phyloP scores from a whole-genome alignment of 2,113 vertebrate species.

The Tenebrosternarchus preto region DNA sequence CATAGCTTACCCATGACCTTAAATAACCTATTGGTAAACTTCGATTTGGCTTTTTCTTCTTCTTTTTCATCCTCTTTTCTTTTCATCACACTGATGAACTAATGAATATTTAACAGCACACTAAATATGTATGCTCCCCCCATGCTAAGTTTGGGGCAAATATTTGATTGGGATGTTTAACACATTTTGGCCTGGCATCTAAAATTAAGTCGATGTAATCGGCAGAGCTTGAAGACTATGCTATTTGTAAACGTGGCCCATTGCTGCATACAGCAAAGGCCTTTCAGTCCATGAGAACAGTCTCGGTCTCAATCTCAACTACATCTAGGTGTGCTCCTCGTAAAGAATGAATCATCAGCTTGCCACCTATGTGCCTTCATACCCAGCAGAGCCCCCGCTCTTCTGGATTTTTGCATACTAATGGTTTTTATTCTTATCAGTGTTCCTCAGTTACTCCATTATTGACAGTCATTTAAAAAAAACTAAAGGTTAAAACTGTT shows the following conservation, averaged over 20 bases:
- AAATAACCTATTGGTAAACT: slow-evolving; percentile 47
- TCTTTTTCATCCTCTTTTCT: slow-evolving; percentile 10
- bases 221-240: slow-evolving; percentile 1
- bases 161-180: slow-evolving; percentile 63
- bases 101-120: slow-evolving; percentile 61
- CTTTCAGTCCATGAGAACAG: slow-evolving; percentile 4
- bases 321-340: background rate
- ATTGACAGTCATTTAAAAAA: background rate
- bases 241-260: slow-evolving; percentile 14
- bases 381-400: background rate
- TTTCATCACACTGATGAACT: slow-evolving; percentile 41
- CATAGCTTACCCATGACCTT: slow-evolving; percentile 8
- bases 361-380: background rate
- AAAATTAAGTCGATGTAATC: slow-evolving; percentile 14
- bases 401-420: background rate
- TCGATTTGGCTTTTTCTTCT: slow-evolving; percentile 2
- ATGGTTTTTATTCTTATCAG: background rate
- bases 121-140: slow-evolving; percentile 69
- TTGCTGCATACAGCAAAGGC: background rate
- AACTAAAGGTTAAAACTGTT: background rate
- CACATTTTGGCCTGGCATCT: slow-evolving; percentile 25
- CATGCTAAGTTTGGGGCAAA: slow-evolving; percentile 57
- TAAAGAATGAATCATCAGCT: slow-evolving; percentile 9
- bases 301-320: background rate
- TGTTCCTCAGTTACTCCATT: background rate